Conservation (phyloP, 2,888 invertebrate genomes). For the Clostera curtula region DNA sequence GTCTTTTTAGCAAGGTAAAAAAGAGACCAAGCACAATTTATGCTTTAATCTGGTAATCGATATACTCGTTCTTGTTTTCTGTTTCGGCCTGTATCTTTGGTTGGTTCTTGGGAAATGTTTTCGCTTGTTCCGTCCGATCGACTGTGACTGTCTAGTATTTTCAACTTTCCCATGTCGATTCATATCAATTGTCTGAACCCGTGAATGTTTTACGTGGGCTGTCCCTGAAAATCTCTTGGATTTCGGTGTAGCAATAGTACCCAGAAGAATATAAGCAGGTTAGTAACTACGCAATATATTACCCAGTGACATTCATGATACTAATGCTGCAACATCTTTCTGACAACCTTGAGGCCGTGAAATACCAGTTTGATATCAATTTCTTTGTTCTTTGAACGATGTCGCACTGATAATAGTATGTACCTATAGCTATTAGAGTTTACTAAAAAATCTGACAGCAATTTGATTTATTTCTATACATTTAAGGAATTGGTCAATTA, state of each 20-base stretch:
- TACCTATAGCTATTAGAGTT: no score
- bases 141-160: constrained; percentile 50
- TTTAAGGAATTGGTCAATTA: no score
- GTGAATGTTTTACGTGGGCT: constrained; percentile 39
- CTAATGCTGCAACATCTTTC: constrained; percentile 39
- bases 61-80: constrained; percentile 20
- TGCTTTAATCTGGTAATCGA: constrained; percentile 12
- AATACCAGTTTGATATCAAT: constrained; percentile 35
- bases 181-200: constrained; percentile 34
- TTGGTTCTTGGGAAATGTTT: constrained; percentile 39
- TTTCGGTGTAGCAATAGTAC: constrained; percentile 30
- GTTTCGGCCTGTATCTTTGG: no score
- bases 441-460: no score
- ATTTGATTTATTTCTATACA: no score
- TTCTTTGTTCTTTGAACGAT: constrained; percentile 47
- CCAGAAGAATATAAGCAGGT: constrained; percentile 39
- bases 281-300: constrained; percentile 57
- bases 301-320: constrained; percentile 43
- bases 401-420: no score
- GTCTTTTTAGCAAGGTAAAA: constrained; percentile 4
- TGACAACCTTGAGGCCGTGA: constrained; percentile 61
- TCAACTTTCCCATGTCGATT: constrained; percentile 48
- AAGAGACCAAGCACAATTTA: constrained; percentile 11
- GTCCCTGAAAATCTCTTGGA: constrained; percentile 35
- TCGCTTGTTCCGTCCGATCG: constrained; percentile 44